Evolutionary conservation across 1,140 invertebrate genomes (phyloP).

Genomic region (Heliconius melpomene): DNA sequence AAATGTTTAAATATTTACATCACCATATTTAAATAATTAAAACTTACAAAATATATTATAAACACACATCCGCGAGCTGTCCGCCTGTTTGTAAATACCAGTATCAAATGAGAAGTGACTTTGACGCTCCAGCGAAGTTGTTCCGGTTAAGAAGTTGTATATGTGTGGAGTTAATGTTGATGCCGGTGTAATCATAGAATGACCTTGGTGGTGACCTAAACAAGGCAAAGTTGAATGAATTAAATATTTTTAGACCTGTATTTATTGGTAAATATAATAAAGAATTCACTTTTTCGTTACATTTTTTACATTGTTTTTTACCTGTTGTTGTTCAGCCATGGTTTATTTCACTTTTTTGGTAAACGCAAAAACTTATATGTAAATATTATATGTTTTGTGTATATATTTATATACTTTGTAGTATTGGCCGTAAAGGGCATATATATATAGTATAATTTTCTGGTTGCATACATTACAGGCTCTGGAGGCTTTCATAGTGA

Average conservation of each 20-base stretch:
- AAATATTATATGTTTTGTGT: too few species aligned
- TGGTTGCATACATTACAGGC: too few species aligned
- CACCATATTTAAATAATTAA: not conserved
- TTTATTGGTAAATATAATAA: not conserved
- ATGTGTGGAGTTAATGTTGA: slow-evolving; percentile 21
- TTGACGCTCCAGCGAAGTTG: slow-evolving; percentile 55
- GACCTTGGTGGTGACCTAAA: slow-evolving; percentile 34
- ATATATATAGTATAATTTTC: too few species aligned
- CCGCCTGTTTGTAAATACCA: slow-evolving; percentile 55
- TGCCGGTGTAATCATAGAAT: slow-evolving; percentile 23
- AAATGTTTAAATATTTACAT: slow-evolving; percentile 14
- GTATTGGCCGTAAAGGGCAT: too few species aligned
- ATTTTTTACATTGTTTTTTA: too few species aligned
- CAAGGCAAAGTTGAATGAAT: slow-evolving; percentile 32
- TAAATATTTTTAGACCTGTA: not conserved
- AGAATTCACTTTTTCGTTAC: too few species aligned
- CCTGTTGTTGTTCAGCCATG: too few species aligned
- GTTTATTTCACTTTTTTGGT: too few species aligned
- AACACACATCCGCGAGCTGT: not conserved
- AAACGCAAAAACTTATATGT: too few species aligned
- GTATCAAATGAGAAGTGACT: slow-evolving; percentile 48
- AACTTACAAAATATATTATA: not conserved
- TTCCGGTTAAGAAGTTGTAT: slow-evolving; percentile 41
- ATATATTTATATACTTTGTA: too few species aligned
- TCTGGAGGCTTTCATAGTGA: too few species aligned